These are phyloP conservation scores for Ctenopoma multispine DNA, from an alignment of 2,797 vertebrate species.

Conservation along the genomic window DNA sequence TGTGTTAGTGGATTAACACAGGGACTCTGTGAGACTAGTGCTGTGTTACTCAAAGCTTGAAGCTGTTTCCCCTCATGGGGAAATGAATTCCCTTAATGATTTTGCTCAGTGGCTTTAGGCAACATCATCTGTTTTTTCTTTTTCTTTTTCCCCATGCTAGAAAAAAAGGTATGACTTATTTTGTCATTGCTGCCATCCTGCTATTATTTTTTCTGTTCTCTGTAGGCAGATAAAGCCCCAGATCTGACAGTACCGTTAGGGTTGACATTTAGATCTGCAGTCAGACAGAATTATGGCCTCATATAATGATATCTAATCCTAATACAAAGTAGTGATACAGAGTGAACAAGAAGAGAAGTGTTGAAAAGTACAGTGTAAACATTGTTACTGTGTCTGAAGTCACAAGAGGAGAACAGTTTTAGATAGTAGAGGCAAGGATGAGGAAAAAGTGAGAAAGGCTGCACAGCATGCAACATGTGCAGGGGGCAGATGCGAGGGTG, in stretches of 20 bases:
- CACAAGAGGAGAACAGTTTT: background rate
- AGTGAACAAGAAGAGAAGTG: background rate
- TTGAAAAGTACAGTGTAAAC: background rate
- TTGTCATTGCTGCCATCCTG: conserved; percentile 48
- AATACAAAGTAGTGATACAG: background rate
- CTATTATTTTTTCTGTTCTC: conserved; percentile 32
- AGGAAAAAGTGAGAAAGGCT: conserved; percentile 27
- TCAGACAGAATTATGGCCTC: conserved; percentile 2
- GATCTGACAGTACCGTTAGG: conserved; percentile 35
- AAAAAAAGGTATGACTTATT: conserved; percentile 52
- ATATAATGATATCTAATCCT: conserved; percentile 14
- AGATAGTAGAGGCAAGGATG: conserved; percentile 10
- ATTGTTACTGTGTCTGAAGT: background rate
- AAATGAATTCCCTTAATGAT: conserved; percentile 72
- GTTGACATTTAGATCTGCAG: conserved; percentile 18
- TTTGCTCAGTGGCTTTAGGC: conserved; percentile 61
- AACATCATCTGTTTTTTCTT: conserved; percentile 41
- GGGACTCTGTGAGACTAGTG: conserved; percentile 47
- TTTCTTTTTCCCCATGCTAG: background rate
- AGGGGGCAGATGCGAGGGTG: conserved; percentile 46
- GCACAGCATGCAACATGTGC: conserved; percentile 3
- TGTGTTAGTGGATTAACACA: conserved; percentile 60
- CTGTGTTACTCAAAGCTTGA: conserved; percentile 66
- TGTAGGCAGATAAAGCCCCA: conserved; percentile 34
- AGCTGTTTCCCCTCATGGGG: conserved; percentile 66